A percentile compares a stretch with the other conserved stretches of the same genome.
Conservation (phyloP, 2,113 vertebrate genomes). For the Bubo blakistoni region DNA sequence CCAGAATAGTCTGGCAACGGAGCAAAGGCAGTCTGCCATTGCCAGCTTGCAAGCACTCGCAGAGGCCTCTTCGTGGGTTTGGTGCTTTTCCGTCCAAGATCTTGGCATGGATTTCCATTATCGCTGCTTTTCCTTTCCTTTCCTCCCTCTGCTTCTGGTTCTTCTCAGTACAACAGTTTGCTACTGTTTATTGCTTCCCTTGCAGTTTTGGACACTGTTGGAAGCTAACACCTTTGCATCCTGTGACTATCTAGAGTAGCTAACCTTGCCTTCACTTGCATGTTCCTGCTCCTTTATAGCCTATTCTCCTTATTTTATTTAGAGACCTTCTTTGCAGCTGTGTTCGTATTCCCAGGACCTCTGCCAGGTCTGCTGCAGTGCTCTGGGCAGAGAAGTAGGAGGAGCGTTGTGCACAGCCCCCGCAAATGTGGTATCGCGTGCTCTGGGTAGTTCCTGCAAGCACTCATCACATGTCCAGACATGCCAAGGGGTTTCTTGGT, state of each 20-base stretch:
- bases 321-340: not conserved
- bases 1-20: not conserved
- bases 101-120: not conserved
- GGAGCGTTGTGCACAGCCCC: not conserved
- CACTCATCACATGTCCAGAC: rapidly evolving
- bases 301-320: not conserved
- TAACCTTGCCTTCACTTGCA: not conserved
- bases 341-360: not conserved
- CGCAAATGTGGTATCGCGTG: rapidly evolving
- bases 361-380: not conserved
- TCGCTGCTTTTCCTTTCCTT: not conserved
- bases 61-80: not conserved
- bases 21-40: not conserved
- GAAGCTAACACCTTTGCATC: not conserved
- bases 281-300: not conserved
- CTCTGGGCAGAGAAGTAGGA: not conserved
- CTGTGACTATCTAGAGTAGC: not conserved
- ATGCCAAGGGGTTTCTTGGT: not conserved
- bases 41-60: not conserved
- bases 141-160: not conserved
- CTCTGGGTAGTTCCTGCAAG: not conserved
- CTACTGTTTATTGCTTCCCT: not conserved
- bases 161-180: not conserved
- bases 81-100: not conserved
- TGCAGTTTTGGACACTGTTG: not conserved